phyloP scores from a whole-genome alignment of 2,113 vertebrate genomes.

The Crotalus viridis region DNA sequence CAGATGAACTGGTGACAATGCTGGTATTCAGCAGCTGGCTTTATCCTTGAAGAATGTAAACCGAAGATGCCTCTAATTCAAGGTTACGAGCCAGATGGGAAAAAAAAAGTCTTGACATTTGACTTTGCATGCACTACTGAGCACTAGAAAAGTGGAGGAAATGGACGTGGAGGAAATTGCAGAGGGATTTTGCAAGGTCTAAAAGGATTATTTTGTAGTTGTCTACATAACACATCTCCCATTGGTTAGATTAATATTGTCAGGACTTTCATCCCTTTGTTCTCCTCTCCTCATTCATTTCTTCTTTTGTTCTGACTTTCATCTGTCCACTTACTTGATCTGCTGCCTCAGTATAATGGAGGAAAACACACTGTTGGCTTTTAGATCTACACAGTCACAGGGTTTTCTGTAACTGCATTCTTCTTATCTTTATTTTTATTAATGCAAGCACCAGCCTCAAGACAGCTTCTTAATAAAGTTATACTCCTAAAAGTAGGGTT shows the following conservation, averaged over 20 bases:
- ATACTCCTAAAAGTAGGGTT: background rate
- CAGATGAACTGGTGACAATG: background rate
- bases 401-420: background rate
- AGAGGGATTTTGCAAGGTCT: background rate
- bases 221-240: background rate
- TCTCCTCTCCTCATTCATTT: background rate
- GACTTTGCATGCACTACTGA: background rate
- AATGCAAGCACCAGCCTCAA: background rate
- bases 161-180: background rate
- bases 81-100: background rate
- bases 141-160: background rate
- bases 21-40: background rate
- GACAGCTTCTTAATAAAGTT: background rate
- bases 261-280: background rate
- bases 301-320: background rate
- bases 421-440: background rate
- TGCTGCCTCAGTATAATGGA: background rate
- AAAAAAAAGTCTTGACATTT: conserved; percentile 18
- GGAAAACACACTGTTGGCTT: background rate
- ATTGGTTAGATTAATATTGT: background rate
- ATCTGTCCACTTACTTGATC: background rate
- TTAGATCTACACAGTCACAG: background rate
- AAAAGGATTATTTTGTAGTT: background rate
- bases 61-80: background rate
- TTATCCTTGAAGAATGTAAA: conserved; percentile 1